Evolutionary conservation across 1,140 invertebrate genomes (phyloP), one percentile per base, ranked within the genome.

Genomic region (Achroia grisella): DNA sequence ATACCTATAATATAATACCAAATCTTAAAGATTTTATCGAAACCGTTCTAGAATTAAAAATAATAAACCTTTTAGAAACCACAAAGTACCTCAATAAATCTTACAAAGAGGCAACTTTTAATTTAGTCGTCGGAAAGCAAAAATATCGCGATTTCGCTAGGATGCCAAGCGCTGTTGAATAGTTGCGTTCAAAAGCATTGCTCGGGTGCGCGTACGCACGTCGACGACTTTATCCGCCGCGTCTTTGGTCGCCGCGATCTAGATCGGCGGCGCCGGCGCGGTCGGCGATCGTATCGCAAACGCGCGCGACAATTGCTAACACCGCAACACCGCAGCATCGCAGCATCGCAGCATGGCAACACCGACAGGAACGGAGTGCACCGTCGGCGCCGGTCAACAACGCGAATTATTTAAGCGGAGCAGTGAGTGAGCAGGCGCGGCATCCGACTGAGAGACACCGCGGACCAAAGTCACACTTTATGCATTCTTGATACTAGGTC

Each of bases 271-370:
- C 71, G 71, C 67, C 64, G 64, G 59, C 67, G 58, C 52, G 31
- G 33, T 40, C 48, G 57, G 49, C 61, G 78, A 82, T 82, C 59
- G 45, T 82, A 83, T 83, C 79, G 64, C 48, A 58, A 70, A 71
- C 53, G 56, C 58, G 66, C 70, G 72, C 70, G 79, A 83, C 79
- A 80, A 78, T 80, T 79, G 78, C 74, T 72, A 67, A 74, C 70
- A 63, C 64, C 44, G 54, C 36, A 43, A 33, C 45, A 40, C 49
- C 51, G 55, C 17, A 23, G 17, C 17, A 23, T 6, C 17, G 17
- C 17, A 23, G 6, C 17, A 2, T 6, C 17, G 17, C 17, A n/a
- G n/a, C n/a, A n/a, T n/a, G n/a, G n/a, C n/a, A n/a, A n/a, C n/a
- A 6, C 17, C 17, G 17, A 23, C 17, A 23, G 17, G 2, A n/a